These are phyloP conservation scores for Sinotaia quadrata DNA, from an alignment of 2,888 invertebrate species.

Conservation along the genomic window DNA sequence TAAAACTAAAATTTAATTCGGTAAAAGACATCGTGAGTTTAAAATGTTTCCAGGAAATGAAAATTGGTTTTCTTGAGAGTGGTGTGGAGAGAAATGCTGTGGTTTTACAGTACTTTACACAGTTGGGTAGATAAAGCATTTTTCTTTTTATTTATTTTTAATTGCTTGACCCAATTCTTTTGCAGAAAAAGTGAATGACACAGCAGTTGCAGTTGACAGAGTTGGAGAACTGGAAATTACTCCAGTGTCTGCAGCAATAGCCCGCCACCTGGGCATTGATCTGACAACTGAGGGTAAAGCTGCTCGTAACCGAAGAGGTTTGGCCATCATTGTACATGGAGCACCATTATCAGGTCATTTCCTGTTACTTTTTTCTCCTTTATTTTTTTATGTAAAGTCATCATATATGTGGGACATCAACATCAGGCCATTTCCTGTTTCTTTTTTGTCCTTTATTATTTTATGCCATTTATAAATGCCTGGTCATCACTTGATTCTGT, in stretches of 20 bases:
- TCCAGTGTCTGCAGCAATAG: conserved; percentile 72
- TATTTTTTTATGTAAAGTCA: not conserved
- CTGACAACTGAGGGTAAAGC: conserved; percentile 71
- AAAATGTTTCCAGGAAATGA: too few relatives aligned
- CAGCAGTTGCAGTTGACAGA: conserved; percentile 54
- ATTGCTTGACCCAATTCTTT: too few relatives aligned
- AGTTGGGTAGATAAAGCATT: too few relatives aligned
- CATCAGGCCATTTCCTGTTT: not conserved
- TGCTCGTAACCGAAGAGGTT: conserved; percentile 70
- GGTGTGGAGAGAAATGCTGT: too few relatives aligned
- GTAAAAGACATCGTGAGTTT: too few relatives aligned
- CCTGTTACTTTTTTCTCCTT: not conserved
- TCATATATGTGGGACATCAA: not conserved
- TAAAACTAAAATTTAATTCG: too few relatives aligned
- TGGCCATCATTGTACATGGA: conserved; percentile 72
- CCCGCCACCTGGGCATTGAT: conserved; percentile 71
- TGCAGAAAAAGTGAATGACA: conserved; percentile 36
- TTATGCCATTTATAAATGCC: too few relatives aligned
- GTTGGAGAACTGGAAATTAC: conserved; percentile 72
- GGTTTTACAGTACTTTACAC: too few relatives aligned
- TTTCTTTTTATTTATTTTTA: too few relatives aligned
- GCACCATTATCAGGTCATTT: conserved; percentile 70
- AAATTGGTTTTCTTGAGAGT: too few relatives aligned
- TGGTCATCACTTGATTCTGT: too few relatives aligned
- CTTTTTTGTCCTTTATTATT: not conserved